These are phyloP conservation scores for Dryococelus australis DNA, from an alignment of 2,888 invertebrate species.

Conservation along the genomic window DNA sequence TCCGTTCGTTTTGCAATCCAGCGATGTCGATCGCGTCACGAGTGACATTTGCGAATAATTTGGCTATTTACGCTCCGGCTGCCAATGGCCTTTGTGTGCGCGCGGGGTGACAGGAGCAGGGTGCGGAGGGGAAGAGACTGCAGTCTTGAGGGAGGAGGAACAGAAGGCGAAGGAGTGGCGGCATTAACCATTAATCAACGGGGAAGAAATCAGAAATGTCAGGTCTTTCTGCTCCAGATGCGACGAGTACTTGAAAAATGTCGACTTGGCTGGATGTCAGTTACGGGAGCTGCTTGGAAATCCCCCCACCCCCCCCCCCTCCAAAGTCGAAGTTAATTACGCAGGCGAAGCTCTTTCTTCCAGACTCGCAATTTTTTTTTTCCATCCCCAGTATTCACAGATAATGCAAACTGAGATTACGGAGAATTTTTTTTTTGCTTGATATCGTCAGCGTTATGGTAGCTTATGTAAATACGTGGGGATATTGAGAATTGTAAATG, in stretches of 20 bases:
- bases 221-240: slow-evolving; percentile 1
- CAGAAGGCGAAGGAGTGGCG: not conserved
- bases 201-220: not conserved
- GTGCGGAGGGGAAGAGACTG: not conserved
- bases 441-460: too few species aligned
- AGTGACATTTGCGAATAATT: not conserved
- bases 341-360: not conserved
- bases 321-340: not conserved
- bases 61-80: not conserved
- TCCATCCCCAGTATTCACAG: not conserved
- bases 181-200: slow-evolving; percentile 16
- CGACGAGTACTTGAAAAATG: not conserved
- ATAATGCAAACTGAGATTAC: too few species aligned
- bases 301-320: not conserved
- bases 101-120: not conserved
- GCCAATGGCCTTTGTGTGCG: not conserved
- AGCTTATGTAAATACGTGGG: too few species aligned
- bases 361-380: not conserved
- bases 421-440: too few species aligned
- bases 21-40: not conserved
- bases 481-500: too few species aligned
- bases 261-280: not conserved
- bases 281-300: not conserved
- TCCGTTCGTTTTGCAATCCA: not conserved
- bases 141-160: not conserved